A percentile compares a stretch with the other conserved stretches of the same genome.
Evolutionary conservation across 2,113 vertebrate genomes (phyloP).

Genomic region (Hucho hucho): DNA sequence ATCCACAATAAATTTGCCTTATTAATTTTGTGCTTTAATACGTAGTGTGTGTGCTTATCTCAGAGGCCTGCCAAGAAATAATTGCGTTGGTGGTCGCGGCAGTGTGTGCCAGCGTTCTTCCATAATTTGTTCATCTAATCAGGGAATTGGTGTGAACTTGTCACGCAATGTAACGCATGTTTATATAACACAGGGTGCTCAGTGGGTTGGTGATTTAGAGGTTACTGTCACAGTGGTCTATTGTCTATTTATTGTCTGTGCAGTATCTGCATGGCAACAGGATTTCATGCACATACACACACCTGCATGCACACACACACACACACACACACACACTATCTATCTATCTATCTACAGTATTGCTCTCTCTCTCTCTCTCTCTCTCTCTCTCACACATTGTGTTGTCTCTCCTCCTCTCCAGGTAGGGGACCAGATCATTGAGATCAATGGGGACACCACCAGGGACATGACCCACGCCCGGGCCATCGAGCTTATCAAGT

Average conservation of each 20-base stretch:
- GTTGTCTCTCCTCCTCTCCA: conserved; percentile 41
- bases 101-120: neutral
- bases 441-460: conserved; percentile 98
- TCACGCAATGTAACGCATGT: neutral
- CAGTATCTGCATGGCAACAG: neutral
- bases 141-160: conserved; percentile 6
- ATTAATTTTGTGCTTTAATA: conserved; percentile 23
- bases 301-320: neutral
- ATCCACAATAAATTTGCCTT: conserved; percentile 20
- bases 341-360: neutral
- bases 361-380: neutral
- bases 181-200: neutral
- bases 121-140: conserved; percentile 14
- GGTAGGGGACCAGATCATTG: conserved; percentile 99
- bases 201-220: neutral
- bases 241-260: no score
- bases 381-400: neutral
- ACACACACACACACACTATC: neutral
- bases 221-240: neutral
- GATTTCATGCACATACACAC: neutral
- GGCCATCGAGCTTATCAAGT: conserved; percentile 98
- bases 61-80: conserved; percentile 13
- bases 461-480: conserved; percentile 95
- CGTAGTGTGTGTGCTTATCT: conserved; percentile 3
- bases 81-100: conserved; percentile 1